Evolutionary conservation across 30 jellyfish, hydroid and myxozoan species (phyloP), one percentile per base, ranked within the genome.

Genomic region (Chironex yamaguchii): DNA sequence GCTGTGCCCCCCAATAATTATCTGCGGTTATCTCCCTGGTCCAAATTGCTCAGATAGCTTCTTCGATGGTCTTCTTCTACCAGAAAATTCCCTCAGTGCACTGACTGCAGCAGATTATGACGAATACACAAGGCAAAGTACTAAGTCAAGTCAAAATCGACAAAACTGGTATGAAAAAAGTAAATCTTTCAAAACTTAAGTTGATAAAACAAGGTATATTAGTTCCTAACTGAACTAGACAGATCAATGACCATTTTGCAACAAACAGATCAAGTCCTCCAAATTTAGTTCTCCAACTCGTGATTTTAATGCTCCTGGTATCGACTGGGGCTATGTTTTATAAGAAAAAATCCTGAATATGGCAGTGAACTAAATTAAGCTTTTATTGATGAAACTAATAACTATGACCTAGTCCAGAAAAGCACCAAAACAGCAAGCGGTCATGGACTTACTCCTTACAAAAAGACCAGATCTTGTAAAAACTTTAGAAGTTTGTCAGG

Each of bases 271-370:
- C n/a, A 71, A 72, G 79, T 27, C 79, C 50, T 49, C 79, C 86
- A 72, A 72, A 72, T 36, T 23, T 34, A 50, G 49, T 72, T 49
- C 23, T 72, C n/a, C n/a, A 35, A 72, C 86, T 72, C 72, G 86
- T 35, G 86, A 72, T 72, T 72, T 72, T 27, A 72, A 72, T 36
- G 79, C 79, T 72, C 82, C 82, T 29, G 82, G 22, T 34, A 29
- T 68, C 11, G 69, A 62, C 24, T 79, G 82, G 90, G 31, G 49
- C 36, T 23, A 62, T 58, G n/a, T 49, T 2, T 52, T 14, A 63
- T 62, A 35, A 72, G 65, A 33, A 52, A 49, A 64, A 36, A 63
- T 29, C 90, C 90, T 51, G 82, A 77, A 62, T 77, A 77, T 77
- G 81, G 89, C 31, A 32, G 31, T 51, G 62, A 66, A 54, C 33